Conservation (phyloP, 1,140 invertebrate genomes). For the Antheraea pernyi region DNA sequence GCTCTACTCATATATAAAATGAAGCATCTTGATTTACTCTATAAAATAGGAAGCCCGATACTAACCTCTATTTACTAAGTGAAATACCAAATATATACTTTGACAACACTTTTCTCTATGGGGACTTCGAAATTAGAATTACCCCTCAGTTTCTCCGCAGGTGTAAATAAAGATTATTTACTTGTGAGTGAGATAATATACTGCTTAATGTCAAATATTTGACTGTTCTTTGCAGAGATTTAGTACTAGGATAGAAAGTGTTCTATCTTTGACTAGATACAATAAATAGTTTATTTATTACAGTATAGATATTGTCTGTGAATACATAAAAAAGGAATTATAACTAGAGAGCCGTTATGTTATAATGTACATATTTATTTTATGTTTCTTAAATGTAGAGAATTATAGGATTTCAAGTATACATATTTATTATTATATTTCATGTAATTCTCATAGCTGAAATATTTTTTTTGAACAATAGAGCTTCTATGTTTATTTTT, state of each 20-base stretch:
- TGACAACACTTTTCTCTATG: not conserved
- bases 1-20: no score
- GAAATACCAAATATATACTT: not conserved
- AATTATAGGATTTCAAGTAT: not conserved
- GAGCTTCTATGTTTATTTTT: not conserved
- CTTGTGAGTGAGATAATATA: not conserved
- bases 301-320: no score
- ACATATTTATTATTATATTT: not conserved
- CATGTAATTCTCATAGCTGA: not conserved
- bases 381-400: no score
- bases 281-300: no score
- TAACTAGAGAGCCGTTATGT: no score
- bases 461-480: not conserved
- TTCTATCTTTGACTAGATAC: no score
- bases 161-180: constrained; percentile 1
- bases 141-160: not conserved
- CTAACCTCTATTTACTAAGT: not conserved
- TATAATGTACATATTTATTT: no score
- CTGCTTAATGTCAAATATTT: not conserved
- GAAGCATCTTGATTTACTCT: no score
- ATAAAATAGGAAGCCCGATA: no score
- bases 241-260: not conserved
- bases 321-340: no score
- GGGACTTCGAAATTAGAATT: not conserved
- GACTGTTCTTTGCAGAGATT: not conserved